Conservation (phyloP, 2,888 invertebrate species). For the Epinotia ramella region DNA sequence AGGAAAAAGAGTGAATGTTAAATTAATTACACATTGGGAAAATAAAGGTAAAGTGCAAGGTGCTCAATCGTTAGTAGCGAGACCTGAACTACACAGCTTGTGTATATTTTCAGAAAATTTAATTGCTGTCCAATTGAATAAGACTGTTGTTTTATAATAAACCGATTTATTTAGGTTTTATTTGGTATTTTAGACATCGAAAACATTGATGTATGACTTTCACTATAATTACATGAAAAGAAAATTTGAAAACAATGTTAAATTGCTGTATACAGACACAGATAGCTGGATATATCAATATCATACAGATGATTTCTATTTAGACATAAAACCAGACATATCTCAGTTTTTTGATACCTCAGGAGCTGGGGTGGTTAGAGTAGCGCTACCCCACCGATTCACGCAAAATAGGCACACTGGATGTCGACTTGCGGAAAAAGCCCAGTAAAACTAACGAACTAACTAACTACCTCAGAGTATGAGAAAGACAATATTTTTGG, state of each 20-base stretch:
- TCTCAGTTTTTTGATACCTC: neutral
- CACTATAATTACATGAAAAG: conserved; percentile 42
- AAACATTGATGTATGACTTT: conserved; percentile 44
- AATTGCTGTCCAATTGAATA: conserved; percentile 35
- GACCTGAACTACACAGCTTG: conserved; percentile 38
- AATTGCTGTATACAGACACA: conserved; percentile 52
- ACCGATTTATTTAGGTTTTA: conserved; percentile 44
- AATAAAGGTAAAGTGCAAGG: conserved; percentile 2
- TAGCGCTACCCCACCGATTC: too few species aligned
- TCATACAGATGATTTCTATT: conserved; percentile 49
- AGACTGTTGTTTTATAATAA: conserved; percentile 39
- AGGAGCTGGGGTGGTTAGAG: too few species aligned
- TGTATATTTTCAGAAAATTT: conserved; percentile 36
- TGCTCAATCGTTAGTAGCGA: conserved; percentile 1
- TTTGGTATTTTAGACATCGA: conserved; percentile 36
- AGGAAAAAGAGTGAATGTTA: conserved; percentile 27
- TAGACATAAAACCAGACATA: conserved; percentile 18
- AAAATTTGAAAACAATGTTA: conserved; percentile 25
- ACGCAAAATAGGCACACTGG: too few species aligned
- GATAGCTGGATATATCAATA: conserved; percentile 53
- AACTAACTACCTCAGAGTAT: neutral
- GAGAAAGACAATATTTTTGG: neutral
- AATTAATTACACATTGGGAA: conserved; percentile 5
- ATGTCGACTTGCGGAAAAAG: too few species aligned
- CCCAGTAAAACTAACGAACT: too few species aligned